Conservation (phyloP, 2,888 invertebrate species). For the Eustalomyia histrio region DNA sequence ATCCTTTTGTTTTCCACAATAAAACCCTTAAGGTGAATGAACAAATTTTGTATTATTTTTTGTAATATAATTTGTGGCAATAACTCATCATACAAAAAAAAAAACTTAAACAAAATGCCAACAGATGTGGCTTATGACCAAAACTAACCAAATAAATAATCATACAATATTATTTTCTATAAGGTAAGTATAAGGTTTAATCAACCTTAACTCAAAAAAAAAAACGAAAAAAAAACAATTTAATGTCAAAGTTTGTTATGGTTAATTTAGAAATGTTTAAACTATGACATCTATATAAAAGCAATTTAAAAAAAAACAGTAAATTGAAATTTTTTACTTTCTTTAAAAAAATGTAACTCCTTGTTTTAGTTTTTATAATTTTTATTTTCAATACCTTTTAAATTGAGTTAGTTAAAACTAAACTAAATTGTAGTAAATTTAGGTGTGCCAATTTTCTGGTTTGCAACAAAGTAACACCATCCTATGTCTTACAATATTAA, state of each 20-base stretch:
- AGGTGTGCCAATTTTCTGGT: not conserved
- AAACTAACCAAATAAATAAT: not conserved
- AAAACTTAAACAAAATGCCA: not conserved
- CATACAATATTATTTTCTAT: not conserved
- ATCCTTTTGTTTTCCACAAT: not conserved
- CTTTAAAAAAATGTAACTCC: not conserved
- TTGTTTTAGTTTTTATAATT: not conserved
- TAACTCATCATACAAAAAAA: not conserved
- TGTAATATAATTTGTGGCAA: not conserved
- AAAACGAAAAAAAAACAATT: not conserved
- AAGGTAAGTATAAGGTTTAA: not conserved
- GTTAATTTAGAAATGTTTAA: conserved; percentile 2
- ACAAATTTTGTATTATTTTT: not conserved
- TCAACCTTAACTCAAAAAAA: not conserved
- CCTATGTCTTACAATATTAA: too few species aligned
- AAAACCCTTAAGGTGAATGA: conserved; percentile 3
- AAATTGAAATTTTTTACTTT: not conserved
- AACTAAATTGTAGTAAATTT: not conserved
- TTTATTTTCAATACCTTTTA: too few species aligned
- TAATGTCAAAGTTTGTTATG: not conserved
- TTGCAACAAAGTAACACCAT: not conserved
- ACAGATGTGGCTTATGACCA: not conserved
- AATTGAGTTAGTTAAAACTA: conserved; percentile 2
- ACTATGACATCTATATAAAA: conserved; percentile 1
- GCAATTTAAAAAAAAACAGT: not conserved